Conservation (phyloP, 1,140 invertebrate species). For the Samia ricini region DNA sequence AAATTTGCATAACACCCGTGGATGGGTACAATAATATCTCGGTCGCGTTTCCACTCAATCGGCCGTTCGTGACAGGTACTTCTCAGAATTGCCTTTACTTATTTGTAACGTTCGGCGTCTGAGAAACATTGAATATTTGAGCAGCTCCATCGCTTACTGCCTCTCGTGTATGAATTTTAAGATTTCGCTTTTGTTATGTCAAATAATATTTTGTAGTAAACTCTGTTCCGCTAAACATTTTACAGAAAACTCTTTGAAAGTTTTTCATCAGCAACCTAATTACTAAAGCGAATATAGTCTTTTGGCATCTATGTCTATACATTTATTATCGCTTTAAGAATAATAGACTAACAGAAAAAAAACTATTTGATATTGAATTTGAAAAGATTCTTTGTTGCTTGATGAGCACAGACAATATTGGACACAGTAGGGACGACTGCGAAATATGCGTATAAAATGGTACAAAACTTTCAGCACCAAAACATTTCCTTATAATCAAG, state of each 20-base stretch:
- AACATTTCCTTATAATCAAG: no score
- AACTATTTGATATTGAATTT: no score
- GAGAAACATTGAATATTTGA: conserved; percentile 47
- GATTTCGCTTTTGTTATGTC: not conserved
- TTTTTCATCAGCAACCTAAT: no score
- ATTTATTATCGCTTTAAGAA: no score
- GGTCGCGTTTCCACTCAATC: conserved; percentile 41
- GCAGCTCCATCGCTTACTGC: conserved; percentile 17
- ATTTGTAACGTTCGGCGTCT: conserved; percentile 36
- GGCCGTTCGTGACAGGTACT: conserved; percentile 41
- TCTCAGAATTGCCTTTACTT: conserved; percentile 39
- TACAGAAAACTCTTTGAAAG: not conserved
- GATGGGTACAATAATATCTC: conserved; percentile 24
- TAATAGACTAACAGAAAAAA: no score
- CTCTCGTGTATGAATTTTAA: conserved; percentile 15
- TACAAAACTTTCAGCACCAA: no score
- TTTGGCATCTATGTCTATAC: no score
- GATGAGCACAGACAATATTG: no score
- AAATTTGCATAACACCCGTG: conserved; percentile 27
- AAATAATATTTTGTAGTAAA: conserved; percentile 7
- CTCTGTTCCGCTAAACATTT: not conserved
- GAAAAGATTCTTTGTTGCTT: no score
- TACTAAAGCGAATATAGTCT: no score
- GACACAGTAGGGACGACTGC: no score
- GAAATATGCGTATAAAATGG: no score